A percentile compares a stretch with the other conserved stretches of the same genome.
phyloP scores from a whole-genome alignment of 2,888 invertebrate genomes.

The Synanthedon myopaeformis region DNA sequence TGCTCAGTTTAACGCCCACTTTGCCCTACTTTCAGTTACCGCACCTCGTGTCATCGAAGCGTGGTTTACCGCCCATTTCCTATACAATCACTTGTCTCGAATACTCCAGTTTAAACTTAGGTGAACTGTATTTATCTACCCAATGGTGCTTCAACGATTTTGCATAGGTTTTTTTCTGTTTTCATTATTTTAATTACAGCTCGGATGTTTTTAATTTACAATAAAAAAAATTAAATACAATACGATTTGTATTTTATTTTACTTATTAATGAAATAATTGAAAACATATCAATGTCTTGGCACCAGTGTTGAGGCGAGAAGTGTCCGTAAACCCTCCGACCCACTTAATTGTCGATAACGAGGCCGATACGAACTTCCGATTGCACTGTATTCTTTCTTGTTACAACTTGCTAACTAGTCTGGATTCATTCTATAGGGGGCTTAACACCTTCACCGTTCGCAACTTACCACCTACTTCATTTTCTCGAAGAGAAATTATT shows the following conservation, averaged over 20 bases:
- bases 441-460: background rate
- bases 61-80: background rate
- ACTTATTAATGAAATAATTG: no score
- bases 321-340: constrained; percentile 3
- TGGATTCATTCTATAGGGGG: background rate
- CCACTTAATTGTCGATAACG: constrained; percentile 35
- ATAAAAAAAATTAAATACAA: no score
- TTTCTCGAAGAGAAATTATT: no score
- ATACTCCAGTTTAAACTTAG: background rate
- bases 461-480: background rate
- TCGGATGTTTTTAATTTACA: no score
- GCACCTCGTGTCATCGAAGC: background rate
- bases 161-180: no score
- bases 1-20: background rate
- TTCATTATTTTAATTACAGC: no score
- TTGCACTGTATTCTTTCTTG: constrained; percentile 24
- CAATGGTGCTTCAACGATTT: no score
- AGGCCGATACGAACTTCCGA: constrained; percentile 23
- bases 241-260: no score
- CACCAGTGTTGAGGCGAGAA: no score
- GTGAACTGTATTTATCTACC: no score
- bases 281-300: no score
- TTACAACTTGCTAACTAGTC: constrained; percentile 7
- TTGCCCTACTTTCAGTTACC: background rate
- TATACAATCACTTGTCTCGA: background rate